Conservation (phyloP, 2,113 vertebrate species). For the Recurvirostra avosetta region DNA sequence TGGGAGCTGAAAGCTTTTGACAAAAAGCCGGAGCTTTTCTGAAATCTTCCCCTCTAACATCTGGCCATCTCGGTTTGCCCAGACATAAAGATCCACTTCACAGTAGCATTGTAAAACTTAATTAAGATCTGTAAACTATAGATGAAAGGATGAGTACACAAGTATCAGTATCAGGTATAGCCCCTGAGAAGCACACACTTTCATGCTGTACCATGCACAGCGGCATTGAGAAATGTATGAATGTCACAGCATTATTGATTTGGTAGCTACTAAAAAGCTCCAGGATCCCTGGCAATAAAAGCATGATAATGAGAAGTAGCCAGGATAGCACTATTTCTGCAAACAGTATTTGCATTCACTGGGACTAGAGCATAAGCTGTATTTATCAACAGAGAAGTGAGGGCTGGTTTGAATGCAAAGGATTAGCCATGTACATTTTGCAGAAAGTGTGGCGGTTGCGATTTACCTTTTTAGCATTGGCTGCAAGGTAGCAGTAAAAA, state of each 20-base stretch:
- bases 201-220: not conserved
- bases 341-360: constrained; percentile 25
- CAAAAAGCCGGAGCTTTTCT: constrained; percentile 13
- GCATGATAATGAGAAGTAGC: constrained; percentile 33
- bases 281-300: constrained; percentile 42
- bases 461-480: not conserved
- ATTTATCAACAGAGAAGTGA: not conserved
- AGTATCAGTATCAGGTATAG: not conserved
- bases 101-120: constrained; percentile 2
- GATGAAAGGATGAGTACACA: not conserved
- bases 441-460: not conserved
- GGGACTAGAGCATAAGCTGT: not conserved
- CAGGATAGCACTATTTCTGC: constrained; percentile 27
- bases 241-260: constrained; percentile 51
- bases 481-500: not conserved
- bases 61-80: not conserved
- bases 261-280: constrained; percentile 24
- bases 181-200: not conserved
- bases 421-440: not conserved
- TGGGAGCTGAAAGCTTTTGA: not conserved
- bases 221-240: not conserved
- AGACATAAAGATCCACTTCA: constrained; percentile 9
- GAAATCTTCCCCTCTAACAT: not conserved
- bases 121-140: constrained; percentile 36
- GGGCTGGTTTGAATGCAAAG: not conserved